A percentile compares a stretch with the other conserved stretches of the same genome.
Evolutionary conservation across 2,888 invertebrate genomes (phyloP).

Genomic region (Drosophila meridionalis): DNA sequence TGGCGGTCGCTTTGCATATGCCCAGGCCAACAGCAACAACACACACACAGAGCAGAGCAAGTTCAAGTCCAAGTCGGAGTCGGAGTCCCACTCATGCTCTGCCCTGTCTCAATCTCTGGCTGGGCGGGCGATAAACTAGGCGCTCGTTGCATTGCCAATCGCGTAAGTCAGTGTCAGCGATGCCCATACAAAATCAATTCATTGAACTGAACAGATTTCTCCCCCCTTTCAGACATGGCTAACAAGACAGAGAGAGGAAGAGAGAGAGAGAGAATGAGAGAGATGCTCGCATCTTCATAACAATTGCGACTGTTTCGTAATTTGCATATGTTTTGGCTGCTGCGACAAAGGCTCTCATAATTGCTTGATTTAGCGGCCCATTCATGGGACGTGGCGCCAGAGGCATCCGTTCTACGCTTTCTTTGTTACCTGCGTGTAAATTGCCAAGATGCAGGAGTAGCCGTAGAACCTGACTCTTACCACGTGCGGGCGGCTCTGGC

Average conservation of each 20-base stretch:
- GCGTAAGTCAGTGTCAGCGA: conserved; percentile 75
- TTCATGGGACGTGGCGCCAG: conserved; percentile 77
- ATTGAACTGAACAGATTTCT: conserved; percentile 76
- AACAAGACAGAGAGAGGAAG: not conserved
- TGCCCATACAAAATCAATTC: conserved; percentile 74
- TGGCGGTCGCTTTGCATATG: conserved; percentile 77
- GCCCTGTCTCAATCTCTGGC: conserved; percentile 40
- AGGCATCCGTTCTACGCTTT: conserved; percentile 37
- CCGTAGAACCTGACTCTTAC: conserved; percentile 14
- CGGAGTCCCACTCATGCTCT: conserved; percentile 2
- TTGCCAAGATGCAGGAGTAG: conserved; percentile 53
- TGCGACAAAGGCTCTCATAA: conserved; percentile 83
- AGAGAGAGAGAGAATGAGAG: not conserved
- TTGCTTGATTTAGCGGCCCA: conserved; percentile 84
- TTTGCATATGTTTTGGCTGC: conserved; percentile 75
- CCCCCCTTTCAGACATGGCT: not conserved
- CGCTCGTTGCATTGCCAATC: conserved; percentile 49
- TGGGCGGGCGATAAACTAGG: conserved; percentile 67
- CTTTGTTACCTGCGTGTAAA: conserved; percentile 61
- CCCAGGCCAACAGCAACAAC: conserved; percentile 6
- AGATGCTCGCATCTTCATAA: conserved; percentile 42
- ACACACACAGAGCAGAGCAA: not conserved
- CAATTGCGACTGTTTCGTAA: conserved; percentile 54
- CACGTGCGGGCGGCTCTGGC: conserved; percentile 64
- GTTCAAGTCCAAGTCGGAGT: not conserved